Conservation (phyloP, 2,888 invertebrate species). For the Apotomis turbidana region DNA sequence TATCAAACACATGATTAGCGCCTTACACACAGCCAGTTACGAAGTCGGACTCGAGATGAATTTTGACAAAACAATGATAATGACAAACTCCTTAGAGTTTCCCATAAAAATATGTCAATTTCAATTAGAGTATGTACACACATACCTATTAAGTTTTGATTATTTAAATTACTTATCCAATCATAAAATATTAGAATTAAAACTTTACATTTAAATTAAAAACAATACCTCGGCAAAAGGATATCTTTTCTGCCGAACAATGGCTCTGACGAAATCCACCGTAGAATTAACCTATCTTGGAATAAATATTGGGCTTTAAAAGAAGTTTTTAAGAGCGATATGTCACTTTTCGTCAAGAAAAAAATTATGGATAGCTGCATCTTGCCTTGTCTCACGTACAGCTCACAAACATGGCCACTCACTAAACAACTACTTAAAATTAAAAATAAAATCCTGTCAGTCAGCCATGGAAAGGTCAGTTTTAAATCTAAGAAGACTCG, state of each 20-base stretch:
- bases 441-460: neutral
- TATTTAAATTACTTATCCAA: no score
- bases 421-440: neutral
- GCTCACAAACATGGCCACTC: constrained; percentile 6
- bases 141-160: no score
- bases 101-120: no score
- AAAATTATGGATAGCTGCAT: constrained; percentile 6
- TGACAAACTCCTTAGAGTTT: no score
- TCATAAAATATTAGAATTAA: no score
- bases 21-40: no score
- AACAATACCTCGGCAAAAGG: neutral
- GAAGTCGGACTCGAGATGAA: no score
- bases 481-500: neutral
- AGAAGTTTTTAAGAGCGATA: neutral
- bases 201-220: no score
- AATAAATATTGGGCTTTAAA: constrained; percentile 1
- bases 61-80: no score
- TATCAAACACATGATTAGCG: no score
- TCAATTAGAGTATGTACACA: neutral
- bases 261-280: neutral
- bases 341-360: neutral
- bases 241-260: neutral
- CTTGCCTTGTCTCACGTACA: neutral
- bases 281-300: neutral
- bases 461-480: constrained; percentile 11